A percentile compares a stretch with the other conserved stretches of the same genome.
Conservation (phyloP, 2,797 vertebrate genomes). For the Ctenochaetus hawaiiensis region DNA sequence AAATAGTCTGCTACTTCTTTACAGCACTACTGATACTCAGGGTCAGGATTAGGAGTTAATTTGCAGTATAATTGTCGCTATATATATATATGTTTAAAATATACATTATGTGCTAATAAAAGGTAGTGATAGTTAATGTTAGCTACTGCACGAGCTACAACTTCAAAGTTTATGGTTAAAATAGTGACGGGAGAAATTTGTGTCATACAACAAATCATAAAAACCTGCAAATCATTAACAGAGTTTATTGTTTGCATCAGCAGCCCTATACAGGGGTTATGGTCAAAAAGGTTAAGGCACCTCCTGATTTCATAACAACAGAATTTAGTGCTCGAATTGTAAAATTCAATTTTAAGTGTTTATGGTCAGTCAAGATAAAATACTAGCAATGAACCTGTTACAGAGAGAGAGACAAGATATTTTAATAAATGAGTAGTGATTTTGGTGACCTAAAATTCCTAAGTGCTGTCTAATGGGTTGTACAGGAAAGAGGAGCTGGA, state of each 20-base stretch:
- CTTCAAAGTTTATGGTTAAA: background rate
- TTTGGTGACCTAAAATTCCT: constrained; percentile 9
- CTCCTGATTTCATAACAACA: constrained; percentile 1
- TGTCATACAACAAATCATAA: background rate
- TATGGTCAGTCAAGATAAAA: background rate
- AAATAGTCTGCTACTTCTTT: background rate
- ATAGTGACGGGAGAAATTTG: background rate
- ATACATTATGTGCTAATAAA: background rate
- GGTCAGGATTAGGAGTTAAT: background rate
- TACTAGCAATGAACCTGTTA: background rate
- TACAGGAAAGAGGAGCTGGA: constrained; percentile 22
- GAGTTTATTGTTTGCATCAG: background rate
- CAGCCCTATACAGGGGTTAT: background rate
- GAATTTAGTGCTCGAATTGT: background rate
- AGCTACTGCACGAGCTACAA: background rate
- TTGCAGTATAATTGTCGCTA: background rate
- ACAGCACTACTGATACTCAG: background rate
- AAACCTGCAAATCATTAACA: background rate
- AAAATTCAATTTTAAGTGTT: no score
- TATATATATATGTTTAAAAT: background rate
- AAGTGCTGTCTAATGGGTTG: constrained; percentile 10
- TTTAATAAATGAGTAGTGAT: background rate
- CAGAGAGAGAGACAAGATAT: background rate
- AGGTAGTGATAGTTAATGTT: no score
- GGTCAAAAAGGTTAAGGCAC: background rate